These are phyloP conservation scores for Pseudonaja textilis DNA, from an alignment of 2,113 vertebrate species.

Conservation along the genomic window DNA sequence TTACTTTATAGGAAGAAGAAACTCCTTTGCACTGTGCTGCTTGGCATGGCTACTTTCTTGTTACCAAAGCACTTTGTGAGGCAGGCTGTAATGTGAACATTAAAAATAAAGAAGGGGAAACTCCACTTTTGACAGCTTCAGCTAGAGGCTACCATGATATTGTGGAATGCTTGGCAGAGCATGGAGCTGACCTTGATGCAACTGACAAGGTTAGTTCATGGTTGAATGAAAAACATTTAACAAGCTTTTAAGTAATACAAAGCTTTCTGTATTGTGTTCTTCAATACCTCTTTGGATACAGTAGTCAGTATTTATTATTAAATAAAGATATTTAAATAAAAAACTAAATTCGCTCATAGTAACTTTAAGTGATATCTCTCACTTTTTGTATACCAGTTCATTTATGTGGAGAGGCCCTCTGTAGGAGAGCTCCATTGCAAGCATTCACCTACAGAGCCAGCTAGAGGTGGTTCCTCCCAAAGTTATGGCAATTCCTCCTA, in stretches of 20 bases:
- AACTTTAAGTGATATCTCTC: not conserved
- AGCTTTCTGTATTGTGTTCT: not conserved
- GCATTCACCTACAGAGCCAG: not conserved
- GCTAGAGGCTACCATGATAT: constrained; percentile 94
- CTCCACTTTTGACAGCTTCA: constrained; percentile 87
- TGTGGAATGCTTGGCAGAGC: constrained; percentile 88
- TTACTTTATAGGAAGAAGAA: constrained; percentile 85
- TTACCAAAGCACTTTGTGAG: constrained; percentile 86
- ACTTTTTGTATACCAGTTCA: not conserved
- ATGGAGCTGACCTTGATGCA: constrained; percentile 82
- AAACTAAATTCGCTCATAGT: not conserved
- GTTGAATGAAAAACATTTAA: not conserved
- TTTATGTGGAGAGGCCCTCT: not conserved
- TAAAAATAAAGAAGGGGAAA: constrained; percentile 92
- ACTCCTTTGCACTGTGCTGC: constrained; percentile 93
- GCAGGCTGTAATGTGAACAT: constrained; percentile 83
- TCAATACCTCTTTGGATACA: constrained; percentile 14
- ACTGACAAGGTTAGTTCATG: constrained; percentile 83
- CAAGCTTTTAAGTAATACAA: not conserved
- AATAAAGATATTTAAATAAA: rapidly evolving
- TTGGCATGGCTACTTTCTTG: constrained; percentile 93
- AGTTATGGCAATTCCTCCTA: not conserved
- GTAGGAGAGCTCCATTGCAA: not conserved
- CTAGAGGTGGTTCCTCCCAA: not conserved
- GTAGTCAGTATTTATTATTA: not conserved